A percentile compares a stretch with the other conserved stretches of the same genome.
phyloP scores from a whole-genome alignment of 2,797 vertebrate genomes.

The Nannoperca australis region DNA sequence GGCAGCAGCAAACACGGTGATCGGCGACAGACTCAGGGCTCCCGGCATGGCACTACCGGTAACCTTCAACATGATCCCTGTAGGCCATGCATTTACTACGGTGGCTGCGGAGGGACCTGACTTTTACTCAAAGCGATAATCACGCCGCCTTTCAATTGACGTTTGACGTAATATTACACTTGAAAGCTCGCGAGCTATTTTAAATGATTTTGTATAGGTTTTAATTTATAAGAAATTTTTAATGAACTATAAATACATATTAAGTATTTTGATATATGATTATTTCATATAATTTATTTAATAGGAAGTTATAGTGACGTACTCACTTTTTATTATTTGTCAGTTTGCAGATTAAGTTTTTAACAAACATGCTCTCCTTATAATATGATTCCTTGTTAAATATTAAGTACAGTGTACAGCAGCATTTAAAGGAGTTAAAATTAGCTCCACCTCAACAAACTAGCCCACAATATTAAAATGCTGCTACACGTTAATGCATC shows the following conservation, averaged over 20 bases:
- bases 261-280: not conserved
- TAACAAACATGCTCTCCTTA: not conserved
- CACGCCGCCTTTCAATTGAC: not conserved
- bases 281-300: not conserved
- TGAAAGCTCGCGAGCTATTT: not conserved
- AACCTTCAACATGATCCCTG: constrained; percentile 77
- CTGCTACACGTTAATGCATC: not conserved
- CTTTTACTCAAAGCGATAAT: not conserved
- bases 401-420: not conserved
- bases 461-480: not conserved
- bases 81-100: constrained; percentile 62
- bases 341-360: not conserved
- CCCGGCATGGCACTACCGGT: constrained; percentile 65
- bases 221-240: not conserved
- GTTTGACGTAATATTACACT: not conserved
- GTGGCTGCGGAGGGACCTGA: constrained; percentile 61
- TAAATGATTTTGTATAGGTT: rapidly evolving
- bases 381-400: not conserved
- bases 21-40: constrained; percentile 15
- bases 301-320: no score
- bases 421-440: not conserved
- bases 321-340: not conserved
- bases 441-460: not conserved
- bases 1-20: constrained; percentile 55
- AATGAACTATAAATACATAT: not conserved